Percentiles rank a stretch among this genome's conserved stretches.
Evolutionary conservation across 2,888 invertebrate species (phyloP).

Genomic region (Eristalis intricaria): DNA sequence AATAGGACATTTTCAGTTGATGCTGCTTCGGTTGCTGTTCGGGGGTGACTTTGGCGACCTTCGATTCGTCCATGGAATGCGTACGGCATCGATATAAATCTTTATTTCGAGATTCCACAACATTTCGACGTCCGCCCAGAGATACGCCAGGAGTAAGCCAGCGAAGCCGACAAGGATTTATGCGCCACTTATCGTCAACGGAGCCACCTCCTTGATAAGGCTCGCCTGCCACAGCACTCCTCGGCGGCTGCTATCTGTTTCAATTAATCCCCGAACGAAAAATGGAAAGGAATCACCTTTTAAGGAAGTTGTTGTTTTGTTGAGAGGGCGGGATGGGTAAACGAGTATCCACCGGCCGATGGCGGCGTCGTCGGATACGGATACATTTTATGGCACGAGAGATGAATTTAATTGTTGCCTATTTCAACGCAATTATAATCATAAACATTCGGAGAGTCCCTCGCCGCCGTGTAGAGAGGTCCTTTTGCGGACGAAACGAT

Average conservation of each 20-base stretch:
- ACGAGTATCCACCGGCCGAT: not conserved
- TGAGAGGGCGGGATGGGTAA: not conserved
- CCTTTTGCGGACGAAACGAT: conserved; percentile 16
- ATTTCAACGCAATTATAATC: conserved; percentile 42
- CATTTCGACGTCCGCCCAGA: conserved; percentile 17
- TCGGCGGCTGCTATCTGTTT: conserved; percentile 31
- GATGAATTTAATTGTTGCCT: conserved; percentile 45
- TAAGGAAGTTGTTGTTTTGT: conserved; percentile 35
- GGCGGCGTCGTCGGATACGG: not conserved
- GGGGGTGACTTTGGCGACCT: conserved; percentile 3
- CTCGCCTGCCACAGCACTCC: not conserved
- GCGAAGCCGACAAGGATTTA: conserved; percentile 43
- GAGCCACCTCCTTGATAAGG: not conserved
- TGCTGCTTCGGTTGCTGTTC: not conserved
- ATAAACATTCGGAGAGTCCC: conserved; percentile 23
- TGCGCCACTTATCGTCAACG: conserved; percentile 43
- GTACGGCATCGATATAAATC: conserved; percentile 32
- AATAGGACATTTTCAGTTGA: not conserved
- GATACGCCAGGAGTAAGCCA: conserved; percentile 30
- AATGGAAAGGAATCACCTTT: conserved; percentile 44
- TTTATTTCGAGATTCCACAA: conserved; percentile 25
- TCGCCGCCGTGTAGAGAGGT: not conserved
- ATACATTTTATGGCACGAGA: conserved; percentile 32
- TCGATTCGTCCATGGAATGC: conserved; percentile 1
- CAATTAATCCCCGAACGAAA: conserved; percentile 39